Base-by-base conservation (phyloP, 1,140 invertebrate species). In the Charaxes varanes region DNA sequence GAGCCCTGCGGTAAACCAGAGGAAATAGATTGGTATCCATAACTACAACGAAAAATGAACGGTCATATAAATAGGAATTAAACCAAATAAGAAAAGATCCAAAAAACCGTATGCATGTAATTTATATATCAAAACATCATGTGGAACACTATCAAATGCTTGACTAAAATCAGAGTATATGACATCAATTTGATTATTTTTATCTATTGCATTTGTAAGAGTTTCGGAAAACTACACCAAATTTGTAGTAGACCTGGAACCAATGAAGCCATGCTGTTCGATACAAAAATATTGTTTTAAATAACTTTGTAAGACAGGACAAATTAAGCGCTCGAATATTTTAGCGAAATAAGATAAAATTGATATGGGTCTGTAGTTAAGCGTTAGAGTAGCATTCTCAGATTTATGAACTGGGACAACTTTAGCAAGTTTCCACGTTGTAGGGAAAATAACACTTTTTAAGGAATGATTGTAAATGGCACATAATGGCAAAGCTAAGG, bases 1-100 rank as follows among this genome's bases (percentile, higher is more conserved):
- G 54, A 57, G 1, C 45, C 54, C 15, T 57, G 54, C 0, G 49
- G 49, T 7, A 57, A 37, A 6, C 49, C 31, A 21, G 53, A 52
- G 6, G 22, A 19, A 16, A 43, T 15, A 1, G 49, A 57, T 5
- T 30, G 18, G 10, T 30, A 53, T 2, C 54, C 49, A 18, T 43
- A 6, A 41, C 30, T 4, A 43, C 48, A 6, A 52, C 49, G 23
- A 36, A 31, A 18, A 45, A 41, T 6, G 46, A 27, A 2, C 36
- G 17, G n/a, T 45, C 15, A 2, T 17, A 2, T n/a, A 52, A 23
- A 13, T 52, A 46, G 2, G 42, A 38, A 1, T 17, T 18, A 4
- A 41, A 4, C 41, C 37, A 45, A 4, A 15, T 17, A 2, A 37
- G 8, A 6, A 52, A 2, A 6, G n/a, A 8, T 6, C 34, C 42